A percentile compares a stretch with the other conserved stretches of the same genome.
Evolutionary conservation across 2,797 vertebrate species (phyloP).

Genomic region (Tapera naevia): DNA sequence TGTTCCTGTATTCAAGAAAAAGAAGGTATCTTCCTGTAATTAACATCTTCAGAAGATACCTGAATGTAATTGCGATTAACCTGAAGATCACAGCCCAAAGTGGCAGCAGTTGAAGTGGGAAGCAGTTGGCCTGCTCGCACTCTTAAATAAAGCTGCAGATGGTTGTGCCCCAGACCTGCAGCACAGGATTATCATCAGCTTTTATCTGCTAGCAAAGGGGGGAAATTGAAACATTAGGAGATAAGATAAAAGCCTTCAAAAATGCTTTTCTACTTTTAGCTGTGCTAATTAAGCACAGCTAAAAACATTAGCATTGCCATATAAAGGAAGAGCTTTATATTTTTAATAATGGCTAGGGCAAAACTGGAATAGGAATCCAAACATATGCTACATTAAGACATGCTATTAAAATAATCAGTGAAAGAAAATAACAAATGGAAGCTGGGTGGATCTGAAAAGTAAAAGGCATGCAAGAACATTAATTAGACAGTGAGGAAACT

Average conservation of each 20-base stretch:
- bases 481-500: conserved; percentile 8
- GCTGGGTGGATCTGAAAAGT: conserved; percentile 21
- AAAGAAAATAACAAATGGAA: conserved; percentile 34
- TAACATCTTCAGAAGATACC: background rate
- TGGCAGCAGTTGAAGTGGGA: background rate
- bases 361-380: conserved; percentile 5
- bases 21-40: background rate
- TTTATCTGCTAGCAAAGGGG: background rate
- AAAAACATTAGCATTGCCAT: background rate
- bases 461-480: background rate
- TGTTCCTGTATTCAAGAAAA: background rate
- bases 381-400: background rate
- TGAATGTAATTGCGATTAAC: background rate
- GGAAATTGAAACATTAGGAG: conserved; percentile 5
- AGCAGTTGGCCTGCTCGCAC: background rate
- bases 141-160: background rate
- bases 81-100: background rate
- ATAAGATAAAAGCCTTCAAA: background rate
- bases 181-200: background rate
- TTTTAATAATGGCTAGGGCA: background rate
- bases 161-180: background rate
- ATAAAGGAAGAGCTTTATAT: background rate
- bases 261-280: background rate
- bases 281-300: background rate
- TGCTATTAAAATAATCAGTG: conserved; percentile 6